Base-by-base conservation (phyloP, 1,140 invertebrate genomes). In the Drosophila murphyi region DNA sequence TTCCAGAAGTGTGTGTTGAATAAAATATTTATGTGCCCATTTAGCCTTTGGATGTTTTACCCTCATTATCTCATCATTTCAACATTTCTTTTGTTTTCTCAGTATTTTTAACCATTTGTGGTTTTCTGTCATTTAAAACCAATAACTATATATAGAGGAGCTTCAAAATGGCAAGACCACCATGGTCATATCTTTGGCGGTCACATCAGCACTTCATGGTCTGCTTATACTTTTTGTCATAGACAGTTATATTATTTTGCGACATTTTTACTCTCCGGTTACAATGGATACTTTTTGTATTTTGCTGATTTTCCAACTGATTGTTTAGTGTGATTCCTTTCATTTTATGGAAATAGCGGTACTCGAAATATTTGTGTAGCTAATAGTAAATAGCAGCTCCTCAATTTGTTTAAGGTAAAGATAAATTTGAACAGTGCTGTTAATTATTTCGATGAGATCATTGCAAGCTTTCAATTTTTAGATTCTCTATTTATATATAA, bases 401-500 rank as follows among this genome's bases (percentile, higher is more conserved):
- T 20, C 20, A 20, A 20, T 48, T 48, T 5, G 28, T 48, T 7
- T 29, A 7, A 29, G 20, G 20, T 12, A 20, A 20, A 20, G 28
- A 37, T 4, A 3, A 20, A 39, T 39, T 28, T 20, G 3, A 55
- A 55, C 4, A 39, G 7, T 37, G 35, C 28, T 55, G 52, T 5
- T 55, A 55, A 55, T 55, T 20, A 20, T n/a, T 28, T 37, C 20
- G 52, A 55, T 55, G 52, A 55, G 12, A 28, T 39, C 34, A 39
- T 54, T 41, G 5, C 35, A 37, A 5, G 7, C 35, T 37, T 37
- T 37, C 5, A 37, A 37, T 5, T 34, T 34, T 4, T 34, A 34
- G 34, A 34, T 4, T 34, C 34, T 34, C 4, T 34, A 34, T 3
- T 4, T 5, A 34, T 34, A 20, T 20, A 20, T 20, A 20, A 20